Percentiles rank a stretch among this genome's conserved stretches.
phyloP scores from a whole-genome alignment of 1,140 invertebrate genomes.

The Eriocheir sinensis region DNA sequence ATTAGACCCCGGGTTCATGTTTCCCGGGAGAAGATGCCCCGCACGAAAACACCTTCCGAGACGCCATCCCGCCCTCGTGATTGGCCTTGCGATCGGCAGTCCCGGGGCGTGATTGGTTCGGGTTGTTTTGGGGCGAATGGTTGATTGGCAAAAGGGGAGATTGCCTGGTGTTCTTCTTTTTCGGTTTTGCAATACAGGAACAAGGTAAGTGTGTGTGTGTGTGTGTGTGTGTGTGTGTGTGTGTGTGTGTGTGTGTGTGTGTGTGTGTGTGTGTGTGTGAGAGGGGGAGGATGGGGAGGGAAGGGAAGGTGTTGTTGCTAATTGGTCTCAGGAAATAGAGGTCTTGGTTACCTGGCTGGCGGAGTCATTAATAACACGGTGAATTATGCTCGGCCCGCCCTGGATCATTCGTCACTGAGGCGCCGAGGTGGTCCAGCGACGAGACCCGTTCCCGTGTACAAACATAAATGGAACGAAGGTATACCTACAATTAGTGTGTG shows the following conservation, averaged over 20 bases:
- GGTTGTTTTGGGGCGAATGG: background rate
- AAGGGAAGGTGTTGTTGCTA: slow-evolving; percentile 8
- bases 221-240: slow-evolving; percentile 35
- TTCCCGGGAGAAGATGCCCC: background rate
- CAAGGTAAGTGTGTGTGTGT: background rate
- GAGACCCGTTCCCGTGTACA: background rate
- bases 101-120: background rate
- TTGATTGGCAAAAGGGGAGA: background rate
- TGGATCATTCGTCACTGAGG: background rate
- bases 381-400: slow-evolving; percentile 1
- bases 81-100: background rate
- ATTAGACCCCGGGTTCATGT: background rate
- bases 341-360: slow-evolving; percentile 1
- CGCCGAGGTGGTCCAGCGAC: background rate
- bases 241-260: slow-evolving; percentile 50
- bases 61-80: background rate
- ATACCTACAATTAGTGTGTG: slow-evolving; percentile 16
- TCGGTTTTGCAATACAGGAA: background rate
- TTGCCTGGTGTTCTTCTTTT: background rate
- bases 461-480: background rate
- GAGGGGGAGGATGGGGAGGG: background rate
- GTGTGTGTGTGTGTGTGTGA: slow-evolving; percentile 35
- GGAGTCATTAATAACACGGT: slow-evolving; percentile 16
- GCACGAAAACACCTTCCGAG: background rate
- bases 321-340: slow-evolving; percentile 24